phyloP scores from a whole-genome alignment of 2,888 invertebrate species.

The Dinocampus coccinellae region DNA sequence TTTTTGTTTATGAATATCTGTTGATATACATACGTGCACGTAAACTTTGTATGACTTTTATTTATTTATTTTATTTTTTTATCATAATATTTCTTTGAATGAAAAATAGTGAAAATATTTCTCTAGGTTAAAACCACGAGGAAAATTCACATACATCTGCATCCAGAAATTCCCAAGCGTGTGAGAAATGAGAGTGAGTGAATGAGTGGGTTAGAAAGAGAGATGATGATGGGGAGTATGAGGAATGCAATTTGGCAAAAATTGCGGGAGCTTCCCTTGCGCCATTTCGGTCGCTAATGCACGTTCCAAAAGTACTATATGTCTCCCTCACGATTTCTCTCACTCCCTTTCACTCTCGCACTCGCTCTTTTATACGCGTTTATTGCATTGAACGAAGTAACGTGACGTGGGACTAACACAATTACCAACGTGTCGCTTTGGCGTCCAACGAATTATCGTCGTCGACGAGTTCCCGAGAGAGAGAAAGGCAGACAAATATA shows the following conservation, averaged over 20 bases:
- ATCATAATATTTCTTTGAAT: neutral
- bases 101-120: neutral
- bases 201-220: constrained; percentile 20
- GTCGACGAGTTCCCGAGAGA: constrained; percentile 25
- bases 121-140: neutral
- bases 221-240: constrained; percentile 19
- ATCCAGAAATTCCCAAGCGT: neutral
- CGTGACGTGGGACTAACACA: constrained; percentile 34
- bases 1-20: too few species aligned
- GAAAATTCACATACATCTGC: constrained; percentile 1
- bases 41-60: too few species aligned
- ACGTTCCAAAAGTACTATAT: constrained; percentile 36
- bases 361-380: constrained; percentile 11
- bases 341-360: constrained; percentile 18
- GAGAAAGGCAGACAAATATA: too few species aligned
- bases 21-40: too few species aligned
- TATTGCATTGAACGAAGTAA: constrained; percentile 22
- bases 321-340: constrained; percentile 16
- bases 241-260: constrained; percentile 32
- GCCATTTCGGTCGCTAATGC: constrained; percentile 35
- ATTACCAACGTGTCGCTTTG: constrained; percentile 34
- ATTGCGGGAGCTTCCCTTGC: constrained; percentile 23
- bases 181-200: neutral
- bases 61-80: neutral
- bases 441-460: constrained; percentile 37